Percentiles rank a stretch among this genome's conserved stretches.
Conservation (phyloP, 2,888 invertebrate species). For the Liposcelis brunnea region DNA sequence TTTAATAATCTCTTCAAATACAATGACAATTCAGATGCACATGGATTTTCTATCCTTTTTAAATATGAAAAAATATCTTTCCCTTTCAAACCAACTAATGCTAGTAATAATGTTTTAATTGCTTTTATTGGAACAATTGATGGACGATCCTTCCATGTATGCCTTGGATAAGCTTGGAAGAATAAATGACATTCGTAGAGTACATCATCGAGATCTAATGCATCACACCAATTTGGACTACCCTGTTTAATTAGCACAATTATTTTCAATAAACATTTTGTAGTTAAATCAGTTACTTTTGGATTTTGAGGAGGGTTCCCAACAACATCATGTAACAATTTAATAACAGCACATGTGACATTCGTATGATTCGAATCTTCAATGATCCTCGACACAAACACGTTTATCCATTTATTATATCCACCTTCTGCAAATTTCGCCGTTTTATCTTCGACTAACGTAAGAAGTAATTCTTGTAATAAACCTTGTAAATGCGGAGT, state of each 20-base stretch:
- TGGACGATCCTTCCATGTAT: slow-evolving; percentile 70
- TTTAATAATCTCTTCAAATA: slow-evolving; percentile 70
- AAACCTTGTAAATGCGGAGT: not conserved
- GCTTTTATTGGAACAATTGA: slow-evolving; percentile 76
- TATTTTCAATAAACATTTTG: slow-evolving; percentile 2
- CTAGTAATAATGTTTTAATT: slow-evolving; percentile 84
- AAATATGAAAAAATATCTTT: slow-evolving; percentile 62
- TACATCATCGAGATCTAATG: slow-evolving; percentile 5
- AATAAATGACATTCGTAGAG: slow-evolving; percentile 6
- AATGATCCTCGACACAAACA: not conserved
- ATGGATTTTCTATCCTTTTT: slow-evolving; percentile 55
- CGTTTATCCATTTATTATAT: slow-evolving; percentile 1
- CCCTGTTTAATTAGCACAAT: slow-evolving; percentile 7
- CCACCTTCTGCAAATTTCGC: not conserved
- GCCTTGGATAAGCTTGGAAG: slow-evolving; percentile 51
- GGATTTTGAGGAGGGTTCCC: slow-evolving; percentile 4
- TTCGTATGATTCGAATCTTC: not conserved
- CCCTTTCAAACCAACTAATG: slow-evolving; percentile 77
- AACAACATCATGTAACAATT: not conserved
- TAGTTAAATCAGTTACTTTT: slow-evolving; percentile 1
- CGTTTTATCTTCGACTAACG: slow-evolving; percentile 4
- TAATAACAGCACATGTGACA: slow-evolving; percentile 1
- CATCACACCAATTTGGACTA: slow-evolving; percentile 6
- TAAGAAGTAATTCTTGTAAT: not conserved
- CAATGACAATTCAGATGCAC: slow-evolving; percentile 69